Evolutionary conservation across 1,140 invertebrate species (phyloP), one percentile per base, ranked within the genome.

Genomic region (Steinernema khuongi): DNA sequence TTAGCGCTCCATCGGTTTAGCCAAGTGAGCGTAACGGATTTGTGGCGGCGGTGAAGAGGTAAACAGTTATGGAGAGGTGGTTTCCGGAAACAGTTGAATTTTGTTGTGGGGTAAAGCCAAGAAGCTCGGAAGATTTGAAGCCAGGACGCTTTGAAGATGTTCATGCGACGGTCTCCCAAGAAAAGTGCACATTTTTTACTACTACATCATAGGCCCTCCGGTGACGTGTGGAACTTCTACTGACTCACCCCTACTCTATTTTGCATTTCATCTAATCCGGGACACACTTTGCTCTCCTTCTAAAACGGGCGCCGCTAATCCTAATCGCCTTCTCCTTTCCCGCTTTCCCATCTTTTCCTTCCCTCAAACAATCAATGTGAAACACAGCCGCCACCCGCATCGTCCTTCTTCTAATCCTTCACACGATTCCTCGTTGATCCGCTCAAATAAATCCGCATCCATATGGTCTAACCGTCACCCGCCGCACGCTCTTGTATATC

Each of bases 1-100:
- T 60, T 60, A 60, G 50, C 50, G 36, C 36, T 41, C 36, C 36
- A n/a, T n/a, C 36, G 50, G 22, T 60, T 60, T 60, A 60, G 19
- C 50, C 50, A 60, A 60, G 50, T 60, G 50, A 60, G 50, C 50
- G 50, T 60, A 60, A 60, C 50, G 50, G 50, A 41, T 41, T 41
- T 41, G 36, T 41, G 7, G 36, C 36, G 36, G 36, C 36, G 36
- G 7, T 60, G 11, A 60, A 60, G 50, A 22, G 50, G 11, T 60
- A 26, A 60, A 60, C 50, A 11, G 11, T 26, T 60, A 41, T 11
- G 7, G 36, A 7, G 36, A n/a, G n/a, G n/a, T n/a, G 36, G n/a
- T 41, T 7, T 7, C 36, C 7, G n/a, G 36, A 41, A n/a, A 22
- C 14, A n/a, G 11, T 22, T 60, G 14, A 60, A 60, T 22, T 17